Evolutionary conservation across 2,888 invertebrate species (phyloP).

Genomic region (Tipula lateralis): DNA sequence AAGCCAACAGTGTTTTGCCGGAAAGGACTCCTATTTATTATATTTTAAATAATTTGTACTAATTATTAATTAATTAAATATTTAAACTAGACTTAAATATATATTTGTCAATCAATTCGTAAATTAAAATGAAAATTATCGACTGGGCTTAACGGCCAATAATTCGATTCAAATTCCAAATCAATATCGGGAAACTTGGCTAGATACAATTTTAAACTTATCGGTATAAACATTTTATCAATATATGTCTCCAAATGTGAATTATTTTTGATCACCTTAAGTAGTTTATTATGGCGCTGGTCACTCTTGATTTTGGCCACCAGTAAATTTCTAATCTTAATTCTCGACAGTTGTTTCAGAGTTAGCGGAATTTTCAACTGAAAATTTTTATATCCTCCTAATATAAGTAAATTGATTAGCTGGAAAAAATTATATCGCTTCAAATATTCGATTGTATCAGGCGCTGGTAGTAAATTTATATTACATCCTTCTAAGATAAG

Average conservation of each 20-base stretch:
- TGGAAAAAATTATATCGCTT: neutral
- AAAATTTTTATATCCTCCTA: neutral
- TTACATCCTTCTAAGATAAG: constrained; percentile 19
- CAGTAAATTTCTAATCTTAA: constrained; percentile 41
- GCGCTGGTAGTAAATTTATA: neutral
- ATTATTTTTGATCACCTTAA: constrained; percentile 19
- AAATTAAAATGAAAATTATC: constrained; percentile 27
- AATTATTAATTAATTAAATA: neutral
- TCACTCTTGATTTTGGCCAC: constrained; percentile 34
- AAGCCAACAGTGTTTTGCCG: neutral
- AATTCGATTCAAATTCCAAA: constrained; percentile 16
- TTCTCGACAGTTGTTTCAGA: constrained; percentile 43
- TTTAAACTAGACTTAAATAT: neutral
- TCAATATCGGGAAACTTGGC: constrained; percentile 29
- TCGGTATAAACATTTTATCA: neutral
- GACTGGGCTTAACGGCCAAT: neutral
- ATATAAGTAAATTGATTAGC: constrained; percentile 7
- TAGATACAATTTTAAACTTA: constrained; percentile 31
- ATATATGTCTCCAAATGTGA: neutral
- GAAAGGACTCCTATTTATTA: neutral
- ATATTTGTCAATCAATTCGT: neutral
- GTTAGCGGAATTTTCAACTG: constrained; percentile 39
- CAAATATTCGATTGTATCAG: neutral
- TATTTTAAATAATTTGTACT: neutral
- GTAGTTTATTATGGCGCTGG: neutral